These are phyloP conservation scores for Drosophila histrio DNA, from an alignment of 2,888 invertebrate genomes.

Conservation along the genomic window DNA sequence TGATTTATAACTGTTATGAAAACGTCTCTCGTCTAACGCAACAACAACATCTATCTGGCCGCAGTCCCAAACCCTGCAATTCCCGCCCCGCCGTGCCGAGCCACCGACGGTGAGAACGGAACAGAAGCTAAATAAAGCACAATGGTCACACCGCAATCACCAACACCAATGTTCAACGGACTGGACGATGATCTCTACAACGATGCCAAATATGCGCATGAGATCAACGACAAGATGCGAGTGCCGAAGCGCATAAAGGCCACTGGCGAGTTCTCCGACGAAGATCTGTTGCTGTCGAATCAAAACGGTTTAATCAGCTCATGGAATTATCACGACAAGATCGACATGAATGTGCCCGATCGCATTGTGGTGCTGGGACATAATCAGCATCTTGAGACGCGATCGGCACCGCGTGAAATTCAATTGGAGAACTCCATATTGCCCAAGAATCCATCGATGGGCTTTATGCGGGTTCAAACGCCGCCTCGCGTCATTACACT, in stretches of 20 bases:
- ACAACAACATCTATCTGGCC: conserved; percentile 17
- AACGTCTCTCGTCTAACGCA: conserved; percentile 64
- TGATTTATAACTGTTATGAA: conserved; percentile 62
- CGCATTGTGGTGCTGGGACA: conserved; percentile 95
- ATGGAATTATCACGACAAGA: conserved; percentile 90
- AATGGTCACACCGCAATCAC: conserved; percentile 88
- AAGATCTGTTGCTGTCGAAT: conserved; percentile 87
- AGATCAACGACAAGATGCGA: conserved; percentile 92
- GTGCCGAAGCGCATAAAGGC: conserved; percentile 92
- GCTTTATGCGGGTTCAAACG: conserved; percentile 92
- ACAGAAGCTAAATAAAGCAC: conserved; percentile 3
- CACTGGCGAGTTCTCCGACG: conserved; percentile 88
- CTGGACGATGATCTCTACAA: conserved; percentile 87
- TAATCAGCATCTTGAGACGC: conserved; percentile 88
- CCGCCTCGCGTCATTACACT: conserved; percentile 95
- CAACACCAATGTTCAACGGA: conserved; percentile 86
- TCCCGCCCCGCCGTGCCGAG: neutral
- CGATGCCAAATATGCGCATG: conserved; percentile 88
- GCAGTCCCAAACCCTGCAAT: conserved; percentile 15
- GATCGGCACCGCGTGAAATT: conserved; percentile 94
- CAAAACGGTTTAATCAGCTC: conserved; percentile 86
- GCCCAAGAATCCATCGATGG: conserved; percentile 86
- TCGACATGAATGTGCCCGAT: conserved; percentile 97
- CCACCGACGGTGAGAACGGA: neutral
- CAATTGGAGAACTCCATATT: conserved; percentile 92